Conservation (phyloP, 2,113 vertebrate species). For the Hippocampus barbouri region DNA sequence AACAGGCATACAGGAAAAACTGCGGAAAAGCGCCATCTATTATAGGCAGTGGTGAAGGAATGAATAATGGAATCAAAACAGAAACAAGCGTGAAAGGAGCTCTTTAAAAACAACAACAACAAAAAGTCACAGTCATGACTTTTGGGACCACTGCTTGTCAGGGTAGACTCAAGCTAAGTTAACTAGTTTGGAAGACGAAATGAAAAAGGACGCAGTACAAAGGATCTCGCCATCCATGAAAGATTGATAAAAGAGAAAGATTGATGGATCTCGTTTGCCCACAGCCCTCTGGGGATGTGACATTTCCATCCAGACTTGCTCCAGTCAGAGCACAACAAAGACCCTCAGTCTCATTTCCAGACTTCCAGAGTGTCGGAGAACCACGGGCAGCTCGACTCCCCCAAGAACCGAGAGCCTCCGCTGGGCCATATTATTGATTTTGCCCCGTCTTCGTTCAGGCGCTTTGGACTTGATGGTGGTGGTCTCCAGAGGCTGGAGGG, state of each 20-base stretch:
- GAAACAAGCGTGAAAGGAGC: background rate
- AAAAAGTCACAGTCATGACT: background rate
- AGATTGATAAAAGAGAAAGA: slow-evolving; percentile 55
- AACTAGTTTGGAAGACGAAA: background rate
- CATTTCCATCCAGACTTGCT: slow-evolving; percentile 59
- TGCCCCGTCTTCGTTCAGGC: slow-evolving; percentile 26
- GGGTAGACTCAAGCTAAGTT: background rate
- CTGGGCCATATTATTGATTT: slow-evolving; percentile 56
- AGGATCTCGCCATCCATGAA: slow-evolving; percentile 36
- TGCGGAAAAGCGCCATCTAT: no score
- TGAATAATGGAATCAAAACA: no score
- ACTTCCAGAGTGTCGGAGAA: slow-evolving; percentile 30
- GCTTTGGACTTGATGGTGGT: slow-evolving; percentile 30
- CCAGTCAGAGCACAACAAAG: slow-evolving; percentile 59
- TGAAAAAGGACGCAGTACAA: slow-evolving; percentile 1
- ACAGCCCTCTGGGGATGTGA: slow-evolving; percentile 52
- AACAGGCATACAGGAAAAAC: no score
- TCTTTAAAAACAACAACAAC: no score
- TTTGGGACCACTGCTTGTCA: background rate
- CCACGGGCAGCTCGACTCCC: slow-evolving; percentile 38
- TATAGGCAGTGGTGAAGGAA: no score
- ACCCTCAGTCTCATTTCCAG: slow-evolving; percentile 50
- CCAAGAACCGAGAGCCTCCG: slow-evolving; percentile 35
- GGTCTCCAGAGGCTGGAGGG: slow-evolving; percentile 21
- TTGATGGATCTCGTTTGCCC: slow-evolving; percentile 49